Percentiles rank a stretch among this genome's conserved stretches.
Conservation (phyloP, 2,888 invertebrate genomes). For the Gisinianus flammeolus region DNA sequence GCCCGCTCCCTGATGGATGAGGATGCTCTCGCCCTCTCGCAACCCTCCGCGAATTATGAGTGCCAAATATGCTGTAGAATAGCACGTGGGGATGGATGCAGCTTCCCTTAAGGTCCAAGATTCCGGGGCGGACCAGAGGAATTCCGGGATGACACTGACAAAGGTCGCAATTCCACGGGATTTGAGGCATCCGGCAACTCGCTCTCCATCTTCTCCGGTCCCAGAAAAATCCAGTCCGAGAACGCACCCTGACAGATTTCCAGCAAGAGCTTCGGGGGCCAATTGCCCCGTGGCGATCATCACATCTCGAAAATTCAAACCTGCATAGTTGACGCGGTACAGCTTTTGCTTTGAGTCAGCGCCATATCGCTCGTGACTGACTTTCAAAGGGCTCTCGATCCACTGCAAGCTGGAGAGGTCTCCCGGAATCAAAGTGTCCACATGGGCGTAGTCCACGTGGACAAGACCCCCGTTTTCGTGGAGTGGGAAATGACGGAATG, state of each 20-base stretch:
- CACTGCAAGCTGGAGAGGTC: neutral
- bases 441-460: neutral
- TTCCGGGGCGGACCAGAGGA: constrained; percentile 67
- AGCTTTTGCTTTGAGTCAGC: neutral
- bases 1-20: constrained; percentile 71
- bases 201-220: constrained; percentile 59
- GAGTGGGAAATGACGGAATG: neutral
- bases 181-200: constrained; percentile 55
- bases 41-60: constrained; percentile 67
- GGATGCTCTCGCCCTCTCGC: constrained; percentile 62
- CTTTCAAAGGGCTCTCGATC: neutral
- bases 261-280: constrained; percentile 68
- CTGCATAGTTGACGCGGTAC: neutral
- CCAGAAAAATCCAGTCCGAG: constrained; percentile 69
- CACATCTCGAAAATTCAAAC: neutral
- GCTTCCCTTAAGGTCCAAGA: constrained; percentile 71
- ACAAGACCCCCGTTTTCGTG: neutral
- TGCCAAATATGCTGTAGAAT: constrained; percentile 70
- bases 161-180: constrained; percentile 66
- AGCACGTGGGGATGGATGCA: constrained; percentile 71
- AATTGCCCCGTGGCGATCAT: neutral
- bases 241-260: constrained; percentile 64
- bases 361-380: neutral
- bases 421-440: neutral
- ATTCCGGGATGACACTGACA: constrained; percentile 64